Evolutionary conservation across 2,888 invertebrate genomes (phyloP).

Genomic region (Troides aeacus): DNA sequence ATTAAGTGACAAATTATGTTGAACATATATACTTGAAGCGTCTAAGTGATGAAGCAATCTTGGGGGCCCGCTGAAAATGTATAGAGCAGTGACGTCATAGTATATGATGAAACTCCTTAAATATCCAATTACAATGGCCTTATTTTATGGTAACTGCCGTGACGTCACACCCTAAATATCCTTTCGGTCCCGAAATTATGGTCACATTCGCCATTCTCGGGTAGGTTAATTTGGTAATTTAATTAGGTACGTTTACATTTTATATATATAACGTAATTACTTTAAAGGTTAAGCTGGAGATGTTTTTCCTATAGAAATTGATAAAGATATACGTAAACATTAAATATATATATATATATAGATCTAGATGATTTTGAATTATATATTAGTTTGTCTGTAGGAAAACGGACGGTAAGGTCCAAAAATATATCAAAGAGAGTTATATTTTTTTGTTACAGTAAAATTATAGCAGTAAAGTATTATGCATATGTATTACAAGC

Average conservation of each 20-base stretch:
- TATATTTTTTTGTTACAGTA: no score
- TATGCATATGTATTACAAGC: no score
- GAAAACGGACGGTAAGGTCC: no score
- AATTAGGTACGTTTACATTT: constrained; percentile 19
- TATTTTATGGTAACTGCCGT: constrained; percentile 36
- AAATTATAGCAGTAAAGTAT: no score
- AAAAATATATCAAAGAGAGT: no score
- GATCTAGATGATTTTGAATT: no score
- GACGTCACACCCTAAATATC: constrained; percentile 34
- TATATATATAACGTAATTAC: not conserved
- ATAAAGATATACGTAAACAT: not conserved
- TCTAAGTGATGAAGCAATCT: not conserved
- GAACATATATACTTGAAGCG: not conserved
- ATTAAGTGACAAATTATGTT: not conserved
- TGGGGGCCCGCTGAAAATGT: not conserved
- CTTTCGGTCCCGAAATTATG: constrained; percentile 27
- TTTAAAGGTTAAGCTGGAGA: not conserved
- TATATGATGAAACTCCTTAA: constrained; percentile 30
- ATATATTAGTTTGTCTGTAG: no score
- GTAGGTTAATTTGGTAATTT: constrained; percentile 17
- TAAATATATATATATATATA: no score
- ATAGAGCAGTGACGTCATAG: constrained; percentile 32
- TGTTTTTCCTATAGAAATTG: not conserved
- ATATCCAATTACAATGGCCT: constrained; percentile 35
- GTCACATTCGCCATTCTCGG: constrained; percentile 17